These are phyloP conservation scores for Etheostoma nigrum DNA, from an alignment of 2,797 vertebrate species.

Conservation along the genomic window DNA sequence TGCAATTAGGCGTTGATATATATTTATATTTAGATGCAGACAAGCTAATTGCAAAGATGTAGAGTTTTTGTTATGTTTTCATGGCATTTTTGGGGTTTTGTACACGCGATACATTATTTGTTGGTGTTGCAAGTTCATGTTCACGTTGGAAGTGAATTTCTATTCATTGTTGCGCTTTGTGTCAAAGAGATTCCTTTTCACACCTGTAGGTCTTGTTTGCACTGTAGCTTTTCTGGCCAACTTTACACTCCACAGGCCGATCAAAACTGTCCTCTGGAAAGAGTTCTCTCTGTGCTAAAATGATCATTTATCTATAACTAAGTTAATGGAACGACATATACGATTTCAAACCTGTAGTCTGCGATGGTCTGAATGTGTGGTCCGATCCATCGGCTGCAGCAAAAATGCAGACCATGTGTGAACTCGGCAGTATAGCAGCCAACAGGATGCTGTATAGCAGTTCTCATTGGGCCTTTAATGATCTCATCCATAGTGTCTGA, in stretches of 20 bases:
- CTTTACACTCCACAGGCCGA: conserved; percentile 27
- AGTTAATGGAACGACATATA: conserved; percentile 44
- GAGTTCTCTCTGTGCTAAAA: conserved; percentile 14
- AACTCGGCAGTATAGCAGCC: background rate
- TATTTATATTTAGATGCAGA: conserved; percentile 84
- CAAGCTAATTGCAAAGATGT: conserved; percentile 78
- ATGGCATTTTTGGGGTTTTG: conserved; percentile 71
- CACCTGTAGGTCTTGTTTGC: conserved; percentile 70
- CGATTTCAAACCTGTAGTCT: conserved; percentile 12
- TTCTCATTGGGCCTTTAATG: background rate
- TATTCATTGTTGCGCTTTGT: conserved; percentile 68
- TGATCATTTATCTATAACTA: conserved; percentile 3
- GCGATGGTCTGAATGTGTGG: background rate
- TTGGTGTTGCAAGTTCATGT: conserved; percentile 72
- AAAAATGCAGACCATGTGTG: background rate
- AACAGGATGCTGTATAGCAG: conserved; percentile 3
- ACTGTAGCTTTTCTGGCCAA: conserved; percentile 68
- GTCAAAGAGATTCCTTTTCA: conserved; percentile 61
- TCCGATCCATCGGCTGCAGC: background rate
- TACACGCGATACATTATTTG: conserved; percentile 68
- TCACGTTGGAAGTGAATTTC: conserved; percentile 70
- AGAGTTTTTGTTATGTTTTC: conserved; percentile 72
- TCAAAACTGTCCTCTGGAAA: conserved; percentile 9
- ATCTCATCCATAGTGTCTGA: background rate
- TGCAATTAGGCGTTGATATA: conserved; percentile 81